Evolutionary conservation across 2,113 vertebrate genomes (phyloP).

Genomic region (Hymenochirus boettgeri): DNA sequence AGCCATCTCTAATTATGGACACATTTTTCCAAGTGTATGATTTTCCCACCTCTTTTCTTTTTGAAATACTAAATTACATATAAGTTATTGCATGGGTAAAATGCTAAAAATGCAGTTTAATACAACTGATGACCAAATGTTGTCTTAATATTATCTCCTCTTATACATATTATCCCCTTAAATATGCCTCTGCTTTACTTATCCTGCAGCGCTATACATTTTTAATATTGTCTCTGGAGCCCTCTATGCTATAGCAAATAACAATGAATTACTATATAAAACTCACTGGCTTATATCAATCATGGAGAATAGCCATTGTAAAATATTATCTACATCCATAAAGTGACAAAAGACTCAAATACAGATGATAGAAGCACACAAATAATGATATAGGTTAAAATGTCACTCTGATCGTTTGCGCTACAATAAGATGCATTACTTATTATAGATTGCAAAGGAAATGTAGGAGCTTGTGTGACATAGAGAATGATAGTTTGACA

Average conservation of each 20-base stretch:
- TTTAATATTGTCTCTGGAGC: conserved; percentile 1
- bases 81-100: no score
- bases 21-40: no score
- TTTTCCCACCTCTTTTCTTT: no score
- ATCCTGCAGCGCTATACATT: conserved; percentile 1
- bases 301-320: conserved; percentile 11
- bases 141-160: no score
- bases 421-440: neutral
- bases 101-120: no score
- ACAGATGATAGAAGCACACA: neutral
- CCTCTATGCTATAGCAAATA: conserved; percentile 13
- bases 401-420: neutral
- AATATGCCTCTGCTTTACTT: neutral
- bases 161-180: no score
- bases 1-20: no score
- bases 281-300: conserved; percentile 20
- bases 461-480: neutral
- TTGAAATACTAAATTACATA: no score
- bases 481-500: neutral
- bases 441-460: neutral
- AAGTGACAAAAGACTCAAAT: neutral
- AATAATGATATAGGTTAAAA: neutral
- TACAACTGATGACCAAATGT: no score
- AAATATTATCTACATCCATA: conserved; percentile 20
- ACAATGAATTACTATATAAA: conserved; percentile 17